Conservation (phyloP, 2,888 invertebrate species). For the Euproctis similis region DNA sequence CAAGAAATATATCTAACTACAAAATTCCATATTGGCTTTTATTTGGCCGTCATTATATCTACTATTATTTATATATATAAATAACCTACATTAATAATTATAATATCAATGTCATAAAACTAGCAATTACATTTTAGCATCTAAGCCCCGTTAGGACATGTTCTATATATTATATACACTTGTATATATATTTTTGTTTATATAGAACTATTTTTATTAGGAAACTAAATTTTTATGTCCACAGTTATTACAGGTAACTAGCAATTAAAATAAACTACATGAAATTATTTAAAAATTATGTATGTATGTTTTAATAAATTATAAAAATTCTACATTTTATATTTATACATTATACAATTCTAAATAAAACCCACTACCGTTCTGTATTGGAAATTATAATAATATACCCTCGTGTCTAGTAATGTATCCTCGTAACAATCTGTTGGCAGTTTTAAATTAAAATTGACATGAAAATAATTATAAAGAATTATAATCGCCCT, state of each 20-base stretch:
- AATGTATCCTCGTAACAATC: conserved; percentile 62
- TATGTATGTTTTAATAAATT: conserved; percentile 54
- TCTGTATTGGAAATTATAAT: conserved; percentile 46
- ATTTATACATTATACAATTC: conserved; percentile 49
- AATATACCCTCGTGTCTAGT: conserved; percentile 51
- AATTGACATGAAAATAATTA: conserved; percentile 8
- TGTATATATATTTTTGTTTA: conserved; percentile 45
- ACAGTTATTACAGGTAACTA: conserved; percentile 67
- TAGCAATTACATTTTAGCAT: conserved; percentile 66
- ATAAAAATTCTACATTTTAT: conserved; percentile 59
- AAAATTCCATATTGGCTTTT: conserved; percentile 39
- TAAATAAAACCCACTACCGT: conserved; percentile 64
- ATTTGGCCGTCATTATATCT: conserved; percentile 43
- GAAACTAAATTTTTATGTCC: conserved; percentile 56
- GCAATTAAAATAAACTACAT: conserved; percentile 68
- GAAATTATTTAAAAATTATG: conserved; percentile 47
- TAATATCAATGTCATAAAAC: conserved; percentile 42
- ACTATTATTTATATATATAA: conserved; percentile 30
- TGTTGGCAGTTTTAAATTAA: conserved; percentile 50
- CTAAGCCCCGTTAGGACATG: conserved; percentile 73
- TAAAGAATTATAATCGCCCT: not conserved
- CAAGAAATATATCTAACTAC: conserved; percentile 52
- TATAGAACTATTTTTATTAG: conserved; percentile 61
- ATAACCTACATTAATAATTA: conserved; percentile 44
- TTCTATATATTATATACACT: no score